Conservation (phyloP, 1,140 invertebrate species). For the Tachypleus tridentatus region DNA sequence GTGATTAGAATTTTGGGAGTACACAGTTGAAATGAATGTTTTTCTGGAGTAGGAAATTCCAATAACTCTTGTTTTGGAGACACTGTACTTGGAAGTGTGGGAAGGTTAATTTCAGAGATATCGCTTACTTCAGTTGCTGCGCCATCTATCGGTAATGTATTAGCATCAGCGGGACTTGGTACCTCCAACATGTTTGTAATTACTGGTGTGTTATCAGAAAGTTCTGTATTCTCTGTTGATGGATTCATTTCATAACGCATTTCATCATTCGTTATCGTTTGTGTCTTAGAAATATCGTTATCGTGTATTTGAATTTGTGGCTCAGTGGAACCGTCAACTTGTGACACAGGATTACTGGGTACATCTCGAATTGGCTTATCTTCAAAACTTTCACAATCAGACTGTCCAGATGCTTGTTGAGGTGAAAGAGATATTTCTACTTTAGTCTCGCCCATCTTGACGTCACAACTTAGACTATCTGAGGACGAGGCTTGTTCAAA, state of each 20-base stretch:
- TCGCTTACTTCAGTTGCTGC: not conserved
- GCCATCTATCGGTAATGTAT: not conserved
- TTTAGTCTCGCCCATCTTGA: slow-evolving; percentile 8
- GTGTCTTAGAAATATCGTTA: no score
- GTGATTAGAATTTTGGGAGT: slow-evolving; percentile 61
- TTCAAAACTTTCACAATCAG: no score
- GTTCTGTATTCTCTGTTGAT: no score
- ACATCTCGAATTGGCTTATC: not conserved
- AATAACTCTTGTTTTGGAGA: no score
- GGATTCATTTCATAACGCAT: no score
- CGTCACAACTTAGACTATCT: slow-evolving; percentile 13
- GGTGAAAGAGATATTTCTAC: not conserved
- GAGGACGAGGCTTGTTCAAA: slow-evolving; percentile 17
- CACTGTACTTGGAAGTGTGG: not conserved
- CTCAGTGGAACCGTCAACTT: not conserved
- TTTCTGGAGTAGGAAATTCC: slow-evolving; percentile 8
- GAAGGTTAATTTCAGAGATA: not conserved
- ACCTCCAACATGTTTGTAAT: not conserved
- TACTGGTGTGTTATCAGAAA: no score
- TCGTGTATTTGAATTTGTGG: not conserved
- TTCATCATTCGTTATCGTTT: no score
- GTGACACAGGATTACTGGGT: not conserved
- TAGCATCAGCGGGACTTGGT: not conserved
- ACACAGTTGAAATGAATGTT: slow-evolving; percentile 47
- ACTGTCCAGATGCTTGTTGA: not conserved